These are phyloP conservation scores for Nemotelus pantherinus DNA, from an alignment of 2,888 invertebrate genomes.

Conservation along the genomic window DNA sequence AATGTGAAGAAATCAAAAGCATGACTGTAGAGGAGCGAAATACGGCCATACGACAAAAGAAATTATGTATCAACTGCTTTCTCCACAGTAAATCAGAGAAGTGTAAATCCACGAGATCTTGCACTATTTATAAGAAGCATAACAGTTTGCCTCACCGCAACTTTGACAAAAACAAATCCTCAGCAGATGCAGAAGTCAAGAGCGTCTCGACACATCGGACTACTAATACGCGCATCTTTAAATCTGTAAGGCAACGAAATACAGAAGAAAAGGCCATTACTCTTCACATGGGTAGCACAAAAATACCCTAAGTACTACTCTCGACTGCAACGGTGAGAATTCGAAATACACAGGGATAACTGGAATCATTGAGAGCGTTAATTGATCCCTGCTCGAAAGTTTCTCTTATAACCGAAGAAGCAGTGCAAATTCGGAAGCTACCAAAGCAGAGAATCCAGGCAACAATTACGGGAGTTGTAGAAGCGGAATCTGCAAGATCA, in stretches of 20 bases:
- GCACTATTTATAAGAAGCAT: not conserved
- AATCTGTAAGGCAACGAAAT: not conserved
- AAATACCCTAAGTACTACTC: not conserved
- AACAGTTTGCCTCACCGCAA: not conserved
- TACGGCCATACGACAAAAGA: no score
- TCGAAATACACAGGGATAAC: not conserved
- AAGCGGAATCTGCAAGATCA: no score
- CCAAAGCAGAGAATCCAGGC: no score
- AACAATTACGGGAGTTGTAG: no score
- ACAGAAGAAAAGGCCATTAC: not conserved
- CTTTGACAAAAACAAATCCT: not conserved
- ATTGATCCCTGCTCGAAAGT: not conserved
- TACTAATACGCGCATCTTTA: not conserved
- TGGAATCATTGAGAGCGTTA: not conserved
- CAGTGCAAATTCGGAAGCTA: not conserved
- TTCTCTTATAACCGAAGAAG: not conserved
- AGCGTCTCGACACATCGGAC: not conserved
- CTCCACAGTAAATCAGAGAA: no score
- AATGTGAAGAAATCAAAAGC: no score
- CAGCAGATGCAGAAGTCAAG: not conserved
- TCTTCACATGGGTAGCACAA: not conserved
- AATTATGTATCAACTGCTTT: no score
- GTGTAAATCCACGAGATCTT: not conserved
- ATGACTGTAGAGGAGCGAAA: no score
- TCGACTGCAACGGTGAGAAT: not conserved